Conservation (phyloP, 2,797 vertebrate species). For the Sebastes taczanowskii region DNA sequence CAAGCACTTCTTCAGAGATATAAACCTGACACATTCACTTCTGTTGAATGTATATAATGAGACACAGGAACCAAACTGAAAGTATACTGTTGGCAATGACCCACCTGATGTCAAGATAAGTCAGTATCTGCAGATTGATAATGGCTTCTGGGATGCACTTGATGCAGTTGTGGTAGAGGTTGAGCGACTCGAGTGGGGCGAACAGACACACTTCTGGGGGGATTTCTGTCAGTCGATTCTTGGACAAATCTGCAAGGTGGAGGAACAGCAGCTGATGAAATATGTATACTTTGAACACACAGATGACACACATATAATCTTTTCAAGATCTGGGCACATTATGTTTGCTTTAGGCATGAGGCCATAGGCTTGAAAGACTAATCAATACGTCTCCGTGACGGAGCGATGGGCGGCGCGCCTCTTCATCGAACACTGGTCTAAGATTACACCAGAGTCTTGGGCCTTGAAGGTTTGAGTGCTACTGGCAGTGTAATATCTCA, state of each 20-base stretch:
- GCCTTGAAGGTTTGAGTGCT: constrained; percentile 26
- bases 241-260: constrained; percentile 90
- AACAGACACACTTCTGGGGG: constrained; percentile 95
- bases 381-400: constrained; percentile 53
- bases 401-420: constrained; percentile 11
- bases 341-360: constrained; percentile 10
- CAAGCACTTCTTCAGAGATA: constrained; percentile 6
- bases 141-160: constrained; percentile 96
- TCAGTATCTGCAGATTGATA: constrained; percentile 97
- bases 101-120: constrained; percentile 85
- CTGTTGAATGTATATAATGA: background rate
- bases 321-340: background rate
- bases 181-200: constrained; percentile 94
- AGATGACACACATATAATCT: background rate
- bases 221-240: constrained; percentile 96
- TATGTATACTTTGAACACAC: constrained; percentile 2
- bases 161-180: constrained; percentile 99
- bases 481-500: constrained; percentile 16
- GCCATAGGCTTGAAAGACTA: background rate
- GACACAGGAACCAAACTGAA: background rate
- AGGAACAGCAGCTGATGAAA: background rate
- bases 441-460: constrained; percentile 40
- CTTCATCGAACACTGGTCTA: constrained; percentile 44
- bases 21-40: background rate
- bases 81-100: background rate